phyloP scores from a whole-genome alignment of 2,113 vertebrate genomes.

The Alces alces region DNA sequence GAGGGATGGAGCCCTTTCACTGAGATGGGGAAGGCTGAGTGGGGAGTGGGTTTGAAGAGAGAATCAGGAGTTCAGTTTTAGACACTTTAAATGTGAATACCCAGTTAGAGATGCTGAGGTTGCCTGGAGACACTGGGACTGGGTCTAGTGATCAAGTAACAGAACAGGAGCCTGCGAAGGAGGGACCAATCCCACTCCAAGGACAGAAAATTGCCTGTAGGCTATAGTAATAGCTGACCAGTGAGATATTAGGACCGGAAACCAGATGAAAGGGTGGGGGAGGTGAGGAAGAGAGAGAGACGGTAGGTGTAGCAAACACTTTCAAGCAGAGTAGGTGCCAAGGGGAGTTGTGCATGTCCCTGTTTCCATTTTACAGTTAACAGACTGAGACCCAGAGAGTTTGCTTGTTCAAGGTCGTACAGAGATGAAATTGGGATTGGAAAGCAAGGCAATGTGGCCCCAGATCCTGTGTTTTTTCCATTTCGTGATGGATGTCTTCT shows the following conservation, averaged over 20 bases:
- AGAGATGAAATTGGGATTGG: neutral
- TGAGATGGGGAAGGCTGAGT: neutral
- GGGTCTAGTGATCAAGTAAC: neutral
- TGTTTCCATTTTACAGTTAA: neutral
- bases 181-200: neutral
- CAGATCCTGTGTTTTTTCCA: neutral
- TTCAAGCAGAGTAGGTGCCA: neutral
- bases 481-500: neutral
- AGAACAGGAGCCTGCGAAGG: neutral
- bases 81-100: neutral
- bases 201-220: neutral
- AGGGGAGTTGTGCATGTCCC: rapidly evolving
- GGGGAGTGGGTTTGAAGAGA: neutral
- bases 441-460: neutral
- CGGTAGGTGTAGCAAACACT: rapidly evolving
- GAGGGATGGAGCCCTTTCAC: neutral
- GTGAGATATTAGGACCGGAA: neutral
- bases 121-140: neutral
- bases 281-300: neutral
- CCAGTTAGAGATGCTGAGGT: neutral
- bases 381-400: neutral
- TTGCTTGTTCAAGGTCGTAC: neutral
- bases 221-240: neutral
- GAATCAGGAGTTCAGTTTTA: neutral
- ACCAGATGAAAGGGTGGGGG: neutral